Conservation (phyloP, 1,140 invertebrate species). For the Ceratoteleas bidentatus region DNA sequence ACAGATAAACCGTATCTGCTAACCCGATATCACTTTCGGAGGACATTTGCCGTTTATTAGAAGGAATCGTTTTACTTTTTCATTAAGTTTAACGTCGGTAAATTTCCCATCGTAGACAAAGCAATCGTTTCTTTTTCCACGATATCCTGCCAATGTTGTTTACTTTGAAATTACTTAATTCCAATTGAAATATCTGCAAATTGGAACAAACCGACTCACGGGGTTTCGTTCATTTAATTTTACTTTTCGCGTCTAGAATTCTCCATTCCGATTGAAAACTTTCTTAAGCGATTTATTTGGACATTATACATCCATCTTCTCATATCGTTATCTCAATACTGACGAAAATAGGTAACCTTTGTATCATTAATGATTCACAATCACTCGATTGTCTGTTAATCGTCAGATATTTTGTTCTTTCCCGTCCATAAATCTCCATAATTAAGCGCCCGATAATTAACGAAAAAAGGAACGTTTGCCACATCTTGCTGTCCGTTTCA, state of each 20-base stretch:
- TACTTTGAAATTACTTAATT: conserved; percentile 29
- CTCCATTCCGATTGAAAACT: background rate
- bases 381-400: conserved; percentile 23
- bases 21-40: conserved; percentile 26
- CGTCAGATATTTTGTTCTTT: conserved; percentile 21
- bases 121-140: conserved; percentile 8
- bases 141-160: conserved; percentile 18
- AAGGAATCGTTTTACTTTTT: conserved; percentile 35
- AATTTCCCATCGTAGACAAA: conserved; percentile 10
- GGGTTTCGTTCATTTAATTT: background rate
- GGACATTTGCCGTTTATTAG: conserved; percentile 27
- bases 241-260: background rate
- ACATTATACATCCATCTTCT: background rate
- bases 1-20: conserved; percentile 19
- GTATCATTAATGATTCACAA: conserved; percentile 11
- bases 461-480: conserved; percentile 2
- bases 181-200: conserved; percentile 1
- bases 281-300: background rate
- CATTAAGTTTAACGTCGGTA: conserved; percentile 17
- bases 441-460: conserved; percentile 12
- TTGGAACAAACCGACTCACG: background rate
- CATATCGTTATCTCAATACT: background rate
- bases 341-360: conserved; percentile 7
- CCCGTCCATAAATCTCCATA: conserved; percentile 15
- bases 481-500: conserved; percentile 2